Percentiles rank a stretch among this genome's conserved stretches.
phyloP scores from a whole-genome alignment of 2,113 vertebrate species.

The Phrynosoma blainvillii region DNA sequence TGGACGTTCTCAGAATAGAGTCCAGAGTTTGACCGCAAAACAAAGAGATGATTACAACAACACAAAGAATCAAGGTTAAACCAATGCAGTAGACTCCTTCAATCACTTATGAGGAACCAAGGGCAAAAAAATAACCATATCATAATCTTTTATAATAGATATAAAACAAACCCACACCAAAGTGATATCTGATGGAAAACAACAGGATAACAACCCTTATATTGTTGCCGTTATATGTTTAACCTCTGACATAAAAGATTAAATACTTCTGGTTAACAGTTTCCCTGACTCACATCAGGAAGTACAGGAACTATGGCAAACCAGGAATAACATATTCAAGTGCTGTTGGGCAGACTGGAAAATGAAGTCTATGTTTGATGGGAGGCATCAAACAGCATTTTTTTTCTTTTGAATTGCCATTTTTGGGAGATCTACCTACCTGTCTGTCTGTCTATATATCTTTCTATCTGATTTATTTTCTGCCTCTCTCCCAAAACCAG shows the following conservation, averaged over 20 bases:
- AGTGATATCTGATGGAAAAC: conserved; percentile 50
- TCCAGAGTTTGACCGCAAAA: not conserved
- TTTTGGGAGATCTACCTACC: not conserved
- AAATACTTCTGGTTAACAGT: conserved; percentile 51
- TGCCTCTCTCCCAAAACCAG: too few species aligned
- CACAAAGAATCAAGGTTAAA: conserved; percentile 27
- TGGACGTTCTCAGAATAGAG: not conserved
- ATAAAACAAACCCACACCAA: conserved; percentile 8
- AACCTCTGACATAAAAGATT: conserved; percentile 72
- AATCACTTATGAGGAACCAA: conserved; percentile 20
- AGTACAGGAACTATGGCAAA: conserved; percentile 48
- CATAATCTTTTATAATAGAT: not conserved
- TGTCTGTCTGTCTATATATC: not conserved
- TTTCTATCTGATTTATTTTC: too few species aligned
- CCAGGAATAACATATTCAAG: conserved; percentile 46
- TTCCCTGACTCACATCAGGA: conserved; percentile 68
- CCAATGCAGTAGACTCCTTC: conserved; percentile 7
- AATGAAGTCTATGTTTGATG: conserved; percentile 45
- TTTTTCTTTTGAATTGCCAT: not conserved
- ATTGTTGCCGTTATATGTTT: conserved; percentile 70
- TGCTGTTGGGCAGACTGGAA: conserved; percentile 44
- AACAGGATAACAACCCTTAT: conserved; percentile 63
- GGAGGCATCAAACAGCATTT: not conserved
- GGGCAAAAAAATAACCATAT: not conserved
- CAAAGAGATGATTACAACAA: not conserved